Evolutionary conservation across 1,140 invertebrate species (phyloP), one percentile per base, ranked within the genome.

Genomic region (Scaptomyza hsui): DNA sequence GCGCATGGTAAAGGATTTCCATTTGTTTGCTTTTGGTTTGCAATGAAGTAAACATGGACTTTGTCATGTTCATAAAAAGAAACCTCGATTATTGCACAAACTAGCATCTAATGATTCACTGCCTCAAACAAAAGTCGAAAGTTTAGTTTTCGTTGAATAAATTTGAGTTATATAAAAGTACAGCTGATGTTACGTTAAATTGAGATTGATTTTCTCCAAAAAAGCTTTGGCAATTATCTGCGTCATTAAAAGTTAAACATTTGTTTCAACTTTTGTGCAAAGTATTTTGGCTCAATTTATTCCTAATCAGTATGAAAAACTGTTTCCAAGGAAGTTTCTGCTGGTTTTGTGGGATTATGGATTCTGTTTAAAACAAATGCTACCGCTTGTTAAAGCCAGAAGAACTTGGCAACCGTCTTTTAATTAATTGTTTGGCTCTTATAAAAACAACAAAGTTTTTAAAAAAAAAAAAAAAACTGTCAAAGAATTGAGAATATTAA

Each of bases 1-100:
- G 9, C 37, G 26, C 45, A 13, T 60, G 16, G 41, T 21, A 63
- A 69, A 63, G 61, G 60, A 63, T 55, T 70, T 57, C 57, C 45
- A 32, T 51, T 71, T 69, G 65, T 53, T 61, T 69, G 57, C 15
- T 15, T 61, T 61, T 13, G 26, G 16, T 10, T n/a, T 16, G 41
- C 35, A 7, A 24, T 39, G 13, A 49, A 48, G 35, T 42, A 63
- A 64, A 65, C 51, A 57, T 57, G 29, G 29, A 65, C 35, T 57
- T 49, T 12, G 16, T 7, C n/a, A 12, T 53, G 57, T 45, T 12
- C n/a, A n/a, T 55, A 29, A 45, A 44, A 35, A 15, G 51, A 21
- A 3, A 7, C 12, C 16, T 57, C 55, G 55, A 57, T 29, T 57
- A 32, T 57, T 18, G 24, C 4, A 1, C 21, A 32, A 19, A 29